A percentile compares a stretch with the other conserved stretches of the same genome.
phyloP scores from a whole-genome alignment of 1,140 invertebrate genomes.

The Aleiodes sp. region DNA sequence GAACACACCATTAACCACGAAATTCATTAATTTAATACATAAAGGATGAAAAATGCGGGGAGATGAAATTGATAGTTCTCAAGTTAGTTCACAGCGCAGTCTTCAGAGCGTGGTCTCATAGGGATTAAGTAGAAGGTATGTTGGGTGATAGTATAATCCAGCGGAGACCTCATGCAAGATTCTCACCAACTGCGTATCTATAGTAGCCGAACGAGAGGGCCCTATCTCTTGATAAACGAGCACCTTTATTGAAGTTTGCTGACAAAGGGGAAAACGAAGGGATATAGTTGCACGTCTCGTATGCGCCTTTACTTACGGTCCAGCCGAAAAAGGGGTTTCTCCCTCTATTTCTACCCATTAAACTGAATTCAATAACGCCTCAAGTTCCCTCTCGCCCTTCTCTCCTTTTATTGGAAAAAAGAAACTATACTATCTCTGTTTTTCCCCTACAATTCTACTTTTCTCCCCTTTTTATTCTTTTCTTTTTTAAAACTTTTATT shows the following conservation, averaged over 20 bases:
- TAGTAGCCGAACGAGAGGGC: neutral
- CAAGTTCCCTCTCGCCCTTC: neutral
- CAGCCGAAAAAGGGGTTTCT: neutral
- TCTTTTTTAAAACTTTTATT: neutral
- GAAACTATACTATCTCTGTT: too few species aligned
- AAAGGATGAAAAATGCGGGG: too few species aligned
- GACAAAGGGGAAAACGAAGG: constrained; percentile 24
- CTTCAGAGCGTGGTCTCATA: too few species aligned
- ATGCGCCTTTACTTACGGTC: constrained; percentile 18
- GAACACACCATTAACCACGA: too few species aligned
- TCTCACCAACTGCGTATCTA: neutral
- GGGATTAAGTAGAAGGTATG: too few species aligned
- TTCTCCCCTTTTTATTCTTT: constrained; percentile 7
- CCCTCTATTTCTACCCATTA: neutral
- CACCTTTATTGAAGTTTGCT: constrained; percentile 33
- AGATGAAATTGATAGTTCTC: too few species aligned
- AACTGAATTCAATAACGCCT: constrained; percentile 21
- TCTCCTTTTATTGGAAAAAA: neutral
- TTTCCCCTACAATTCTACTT: too few species aligned
- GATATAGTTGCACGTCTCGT: constrained; percentile 13
- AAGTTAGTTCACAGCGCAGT: too few species aligned
- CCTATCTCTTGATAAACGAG: constrained; percentile 31
- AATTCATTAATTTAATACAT: too few species aligned
- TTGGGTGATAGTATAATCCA: too few species aligned
- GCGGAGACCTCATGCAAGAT: neutral